These are phyloP conservation scores for Aythya baeri DNA, from an alignment of 2,113 vertebrate species.

Conservation along the genomic window DNA sequence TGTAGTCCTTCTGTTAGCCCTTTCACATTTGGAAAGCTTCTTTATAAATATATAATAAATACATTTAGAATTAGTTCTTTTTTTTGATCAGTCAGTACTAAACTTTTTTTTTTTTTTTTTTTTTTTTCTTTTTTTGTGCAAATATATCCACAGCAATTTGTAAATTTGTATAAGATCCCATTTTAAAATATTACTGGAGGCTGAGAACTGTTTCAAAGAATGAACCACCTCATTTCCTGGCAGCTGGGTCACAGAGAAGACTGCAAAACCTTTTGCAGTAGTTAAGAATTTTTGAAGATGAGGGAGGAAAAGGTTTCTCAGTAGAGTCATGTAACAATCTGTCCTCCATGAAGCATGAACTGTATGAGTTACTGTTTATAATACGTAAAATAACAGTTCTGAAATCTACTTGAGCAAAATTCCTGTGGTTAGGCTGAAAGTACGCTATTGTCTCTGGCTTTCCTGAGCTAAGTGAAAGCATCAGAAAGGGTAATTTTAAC, in stretches of 20 bases:
- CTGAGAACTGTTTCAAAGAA: neutral
- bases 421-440: neutral
- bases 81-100: neutral
- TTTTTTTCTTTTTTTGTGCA: neutral
- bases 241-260: neutral
- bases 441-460: slow-evolving; percentile 30
- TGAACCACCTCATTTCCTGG: neutral
- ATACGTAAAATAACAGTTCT: slow-evolving; percentile 6
- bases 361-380: neutral
- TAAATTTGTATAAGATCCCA: neutral
- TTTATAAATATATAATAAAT: neutral
- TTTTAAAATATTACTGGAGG: neutral
- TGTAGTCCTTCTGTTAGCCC: neutral
- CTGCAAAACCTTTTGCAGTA: neutral
- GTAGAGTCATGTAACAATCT: neutral
- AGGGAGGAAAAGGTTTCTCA: neutral
- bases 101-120: neutral
- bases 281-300: neutral
- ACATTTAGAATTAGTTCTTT: neutral
- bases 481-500: neutral
- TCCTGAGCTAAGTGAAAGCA: neutral
- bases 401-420: neutral
- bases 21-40: neutral
- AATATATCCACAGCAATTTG: neutral
- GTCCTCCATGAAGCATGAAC: neutral